These are phyloP conservation scores for Paralichthys olivaceus DNA, from an alignment of 2,113 vertebrate genomes.

Conservation along the genomic window DNA sequence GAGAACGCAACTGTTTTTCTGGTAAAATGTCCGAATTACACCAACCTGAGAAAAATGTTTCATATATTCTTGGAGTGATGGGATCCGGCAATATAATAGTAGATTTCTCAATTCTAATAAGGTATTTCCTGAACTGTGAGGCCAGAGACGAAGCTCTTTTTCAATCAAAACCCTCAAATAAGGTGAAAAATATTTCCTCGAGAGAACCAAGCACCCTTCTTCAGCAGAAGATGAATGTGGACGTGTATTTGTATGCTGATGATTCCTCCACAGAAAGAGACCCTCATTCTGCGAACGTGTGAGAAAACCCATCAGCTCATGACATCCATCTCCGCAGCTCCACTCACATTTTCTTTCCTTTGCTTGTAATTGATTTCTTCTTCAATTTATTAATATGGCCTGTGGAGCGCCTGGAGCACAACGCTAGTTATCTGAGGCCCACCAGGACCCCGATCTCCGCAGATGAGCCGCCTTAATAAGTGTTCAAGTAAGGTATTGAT, in stretches of 20 bases:
- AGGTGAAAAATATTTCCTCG: background rate
- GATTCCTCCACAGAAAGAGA: slow-evolving; percentile 4
- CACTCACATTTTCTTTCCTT: slow-evolving; percentile 61
- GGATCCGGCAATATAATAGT: background rate
- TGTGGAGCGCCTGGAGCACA: slow-evolving; percentile 49
- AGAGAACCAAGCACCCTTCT: slow-evolving; percentile 26
- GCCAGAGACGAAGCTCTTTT: background rate
- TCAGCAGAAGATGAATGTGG: slow-evolving; percentile 2
- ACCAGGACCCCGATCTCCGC: slow-evolving; percentile 68
- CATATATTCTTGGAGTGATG: background rate
- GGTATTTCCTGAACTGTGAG: slow-evolving; percentile 7
- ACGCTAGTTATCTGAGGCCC: slow-evolving; percentile 62
- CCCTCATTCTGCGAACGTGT: slow-evolving; percentile 25
- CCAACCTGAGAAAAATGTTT: background rate
- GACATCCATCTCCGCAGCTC: slow-evolving; percentile 45
- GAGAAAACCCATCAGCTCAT: slow-evolving; percentile 36
- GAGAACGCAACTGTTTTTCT: too few relatives aligned
- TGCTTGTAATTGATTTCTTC: slow-evolving; percentile 78
- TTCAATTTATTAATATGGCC: slow-evolving; percentile 74
- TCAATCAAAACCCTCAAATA: too few relatives aligned
- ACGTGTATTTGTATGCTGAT: slow-evolving; percentile 43
- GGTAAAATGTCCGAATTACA: too few relatives aligned
- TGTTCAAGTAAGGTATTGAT: slow-evolving; percentile 73
- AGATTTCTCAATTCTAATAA: background rate
- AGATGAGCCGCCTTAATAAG: slow-evolving; percentile 73